Percentiles rank a stretch among this genome's conserved stretches.
Evolutionary conservation across 1,140 invertebrate genomes (phyloP).

Genomic region (Augochlora pura): DNA sequence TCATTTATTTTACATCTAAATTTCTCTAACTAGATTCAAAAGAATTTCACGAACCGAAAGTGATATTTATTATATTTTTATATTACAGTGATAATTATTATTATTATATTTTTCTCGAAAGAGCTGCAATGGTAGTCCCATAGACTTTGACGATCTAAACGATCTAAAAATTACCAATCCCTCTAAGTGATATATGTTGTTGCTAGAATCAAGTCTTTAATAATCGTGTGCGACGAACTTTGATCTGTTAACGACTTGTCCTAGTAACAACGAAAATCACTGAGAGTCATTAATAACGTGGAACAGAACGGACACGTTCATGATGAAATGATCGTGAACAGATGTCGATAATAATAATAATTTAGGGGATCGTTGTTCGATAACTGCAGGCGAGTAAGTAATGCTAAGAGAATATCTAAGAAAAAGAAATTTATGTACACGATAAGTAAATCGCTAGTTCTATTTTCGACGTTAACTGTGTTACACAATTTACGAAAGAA

Average conservation of each 20-base stretch:
- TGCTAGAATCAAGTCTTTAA: background rate
- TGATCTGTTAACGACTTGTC: background rate
- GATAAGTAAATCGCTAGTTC: constrained; percentile 8
- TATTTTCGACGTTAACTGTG: background rate
- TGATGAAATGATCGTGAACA: background rate
- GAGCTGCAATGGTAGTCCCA: background rate
- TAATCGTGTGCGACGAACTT: background rate
- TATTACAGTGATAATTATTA: no score
- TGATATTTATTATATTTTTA: no score
- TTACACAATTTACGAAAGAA: background rate
- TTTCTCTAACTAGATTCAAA: no score
- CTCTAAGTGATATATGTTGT: background rate
- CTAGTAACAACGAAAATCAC: background rate
- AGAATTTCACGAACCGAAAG: background rate
- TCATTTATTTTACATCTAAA: no score
- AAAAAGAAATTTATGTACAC: constrained; percentile 25
- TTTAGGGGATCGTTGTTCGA: background rate
- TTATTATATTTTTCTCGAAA: no score
- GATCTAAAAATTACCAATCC: background rate
- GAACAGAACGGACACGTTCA: background rate
- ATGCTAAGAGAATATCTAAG: background rate
- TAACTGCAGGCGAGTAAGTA: background rate
- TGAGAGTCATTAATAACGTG: background rate
- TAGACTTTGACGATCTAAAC: background rate
- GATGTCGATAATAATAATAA: constrained; percentile 12